Evolutionary conservation across 2,888 invertebrate species (phyloP).

Genomic region (Nomada goodeniana): DNA sequence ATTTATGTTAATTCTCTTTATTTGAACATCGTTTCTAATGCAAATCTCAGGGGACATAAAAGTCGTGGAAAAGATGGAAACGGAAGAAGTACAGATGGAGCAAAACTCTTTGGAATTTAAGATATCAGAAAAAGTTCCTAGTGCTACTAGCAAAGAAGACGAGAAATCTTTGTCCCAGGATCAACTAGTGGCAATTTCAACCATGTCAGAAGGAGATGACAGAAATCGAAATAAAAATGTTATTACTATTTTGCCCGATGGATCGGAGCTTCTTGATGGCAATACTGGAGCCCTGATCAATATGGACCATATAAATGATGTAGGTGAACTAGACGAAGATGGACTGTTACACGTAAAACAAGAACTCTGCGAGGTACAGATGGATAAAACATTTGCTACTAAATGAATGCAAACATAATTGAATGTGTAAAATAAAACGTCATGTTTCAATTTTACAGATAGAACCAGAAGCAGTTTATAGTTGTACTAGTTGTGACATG

Average conservation of each 20-base stretch:
- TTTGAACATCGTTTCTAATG: constrained; percentile 48
- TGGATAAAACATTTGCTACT: neutral
- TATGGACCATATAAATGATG: constrained; percentile 73
- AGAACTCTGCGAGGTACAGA: constrained; percentile 76
- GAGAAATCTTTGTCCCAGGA: constrained; percentile 54
- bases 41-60: constrained; percentile 76
- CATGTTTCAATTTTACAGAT: constrained; percentile 44
- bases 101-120: constrained; percentile 61
- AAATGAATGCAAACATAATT: neutral
- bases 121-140: constrained; percentile 56
- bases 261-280: constrained; percentile 69
- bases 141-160: constrained; percentile 26
- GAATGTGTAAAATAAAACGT: neutral
- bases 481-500: constrained; percentile 88
- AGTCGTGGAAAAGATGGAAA: constrained; percentile 74
- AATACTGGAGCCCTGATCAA: constrained; percentile 70
- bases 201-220: constrained; percentile 56
- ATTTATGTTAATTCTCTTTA: constrained; percentile 16
- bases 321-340: constrained; percentile 72
- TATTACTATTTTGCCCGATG: constrained; percentile 73
- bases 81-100: constrained; percentile 54
- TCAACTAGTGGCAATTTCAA: constrained; percentile 68
- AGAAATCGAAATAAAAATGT: constrained; percentile 67
- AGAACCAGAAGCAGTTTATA: constrained; percentile 85
- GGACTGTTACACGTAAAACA: constrained; percentile 76